Percentiles rank a stretch among this genome's conserved stretches.
Evolutionary conservation across 1,140 invertebrate genomes (phyloP).

Genomic region (Aleiodes sp.): DNA sequence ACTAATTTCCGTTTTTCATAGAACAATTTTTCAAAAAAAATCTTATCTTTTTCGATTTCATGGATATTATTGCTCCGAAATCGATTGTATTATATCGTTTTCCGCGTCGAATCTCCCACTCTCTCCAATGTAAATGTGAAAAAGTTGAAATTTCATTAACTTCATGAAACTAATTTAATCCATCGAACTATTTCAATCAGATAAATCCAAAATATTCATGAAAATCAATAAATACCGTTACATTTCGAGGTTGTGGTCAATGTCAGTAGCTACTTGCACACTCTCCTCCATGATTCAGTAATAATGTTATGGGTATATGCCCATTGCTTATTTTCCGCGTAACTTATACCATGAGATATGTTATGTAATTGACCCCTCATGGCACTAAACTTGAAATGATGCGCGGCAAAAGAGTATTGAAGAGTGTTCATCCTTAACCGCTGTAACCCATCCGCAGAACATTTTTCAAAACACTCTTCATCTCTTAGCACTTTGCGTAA

Average conservation of each 20-base stretch:
- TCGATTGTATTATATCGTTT: no score
- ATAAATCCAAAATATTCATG: not conserved
- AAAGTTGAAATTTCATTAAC: no score
- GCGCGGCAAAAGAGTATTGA: not conserved
- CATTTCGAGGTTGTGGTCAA: no score
- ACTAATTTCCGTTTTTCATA: no score
- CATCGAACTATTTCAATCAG: no score
- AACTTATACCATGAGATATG: slow-evolving; percentile 43
- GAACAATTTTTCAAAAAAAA: no score
- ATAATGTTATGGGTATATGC: slow-evolving; percentile 34
- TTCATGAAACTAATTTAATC: no score
- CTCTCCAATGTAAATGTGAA: no score
- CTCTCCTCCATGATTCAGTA: slow-evolving; percentile 29
- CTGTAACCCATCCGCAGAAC: not conserved
- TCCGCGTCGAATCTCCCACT: no score
- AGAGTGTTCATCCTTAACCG: not conserved
- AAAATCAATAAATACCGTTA: not conserved
- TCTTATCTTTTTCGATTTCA: no score
- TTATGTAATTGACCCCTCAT: slow-evolving; percentile 34
- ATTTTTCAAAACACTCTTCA: not conserved
- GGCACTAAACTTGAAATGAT: slow-evolving; percentile 21
- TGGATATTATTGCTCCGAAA: no score
- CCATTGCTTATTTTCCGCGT: slow-evolving; percentile 37
- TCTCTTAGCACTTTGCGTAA: no score
- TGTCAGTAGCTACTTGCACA: not conserved